phyloP scores from a whole-genome alignment of 2,888 invertebrate genomes.

The Mycalesis mineus region DNA sequence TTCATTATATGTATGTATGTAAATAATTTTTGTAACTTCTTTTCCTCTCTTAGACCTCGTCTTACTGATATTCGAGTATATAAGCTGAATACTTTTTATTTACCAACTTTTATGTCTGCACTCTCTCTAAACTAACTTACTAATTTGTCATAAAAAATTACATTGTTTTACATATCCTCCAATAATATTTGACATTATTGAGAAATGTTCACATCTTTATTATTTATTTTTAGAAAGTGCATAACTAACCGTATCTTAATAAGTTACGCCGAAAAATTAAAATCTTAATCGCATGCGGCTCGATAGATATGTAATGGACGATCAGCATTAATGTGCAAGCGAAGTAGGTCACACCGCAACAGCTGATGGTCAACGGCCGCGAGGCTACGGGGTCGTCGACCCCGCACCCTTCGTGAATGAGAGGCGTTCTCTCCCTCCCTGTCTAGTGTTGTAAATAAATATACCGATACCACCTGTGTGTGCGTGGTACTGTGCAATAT shows the following conservation, averaged over 20 bases:
- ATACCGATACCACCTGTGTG: background rate
- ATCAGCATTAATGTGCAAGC: slow-evolving; percentile 10
- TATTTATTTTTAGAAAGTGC: too few relatives aligned
- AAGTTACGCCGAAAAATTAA: background rate
- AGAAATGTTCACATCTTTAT: too few relatives aligned
- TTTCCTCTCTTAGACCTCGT: background rate
- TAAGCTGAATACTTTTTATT: too few relatives aligned
- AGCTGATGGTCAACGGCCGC: slow-evolving; percentile 35
- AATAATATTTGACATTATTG: too few relatives aligned
- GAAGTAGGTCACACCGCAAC: slow-evolving; percentile 30
- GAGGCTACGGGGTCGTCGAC: slow-evolving; percentile 31
- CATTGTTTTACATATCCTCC: too few relatives aligned
- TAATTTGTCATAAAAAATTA: too few relatives aligned
- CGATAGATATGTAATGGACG: background rate
- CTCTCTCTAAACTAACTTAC: too few relatives aligned
- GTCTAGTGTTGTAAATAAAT: slow-evolving; percentile 8
- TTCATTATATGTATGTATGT: too few relatives aligned
- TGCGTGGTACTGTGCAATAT: background rate
- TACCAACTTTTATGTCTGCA: too few relatives aligned
- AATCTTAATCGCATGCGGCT: background rate
- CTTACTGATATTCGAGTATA: too few relatives aligned
- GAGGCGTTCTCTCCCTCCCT: slow-evolving; percentile 21
- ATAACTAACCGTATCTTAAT: too few relatives aligned
- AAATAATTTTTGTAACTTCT: too few relatives aligned
- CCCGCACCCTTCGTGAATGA: slow-evolving; percentile 29